Evolutionary conservation across 1,140 invertebrate genomes (phyloP), one percentile per base, ranked within the genome.

Genomic region (Lepidurus arcticus): DNA sequence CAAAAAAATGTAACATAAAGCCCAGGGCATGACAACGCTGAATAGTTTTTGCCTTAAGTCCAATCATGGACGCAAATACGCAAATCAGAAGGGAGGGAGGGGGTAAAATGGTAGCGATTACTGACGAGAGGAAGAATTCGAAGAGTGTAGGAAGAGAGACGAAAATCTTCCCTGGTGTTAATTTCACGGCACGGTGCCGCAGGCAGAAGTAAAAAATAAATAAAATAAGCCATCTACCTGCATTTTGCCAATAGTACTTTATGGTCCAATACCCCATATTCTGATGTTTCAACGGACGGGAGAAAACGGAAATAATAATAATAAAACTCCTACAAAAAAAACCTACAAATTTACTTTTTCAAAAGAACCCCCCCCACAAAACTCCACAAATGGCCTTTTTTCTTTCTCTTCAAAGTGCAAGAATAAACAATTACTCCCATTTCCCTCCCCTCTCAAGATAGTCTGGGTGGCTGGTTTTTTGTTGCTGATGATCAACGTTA

Each of bases 51-150:
- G 53, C 53, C 53, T 65, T n/a, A 21, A 4, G n/a, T 65, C 53
- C 53, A 65, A 65, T 21, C 16, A 65, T 65, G 53, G 53, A 65
- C 53, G 53, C 21, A 65, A 65, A 21, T 65, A 65, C 53, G 53
- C 53, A 65, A 65, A 65, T 65, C 53, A 65, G 53, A 65, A 16
- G 53, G 53, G 53, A 65, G 53, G 53, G 53, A 65, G 53, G n/a
- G 53, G 53, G 53, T 65, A 65, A 65, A 65, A 65, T 65, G 53
- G 53, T 65, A 65, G 53, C 53, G 53, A 65, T 65, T 65, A 65
- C 53, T 65, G 53, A 65, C 53, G 6, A 47, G 53, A 65, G 53
- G 53, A 65, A 65, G 53, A 65, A 65, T 65, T 65, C 53, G 53
- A 65, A 65, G 53, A 65, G 53, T 65, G 53, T 65, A 21, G 21